Conservation (phyloP, 2,113 vertebrate genomes). For the Eurystomus gularis region DNA sequence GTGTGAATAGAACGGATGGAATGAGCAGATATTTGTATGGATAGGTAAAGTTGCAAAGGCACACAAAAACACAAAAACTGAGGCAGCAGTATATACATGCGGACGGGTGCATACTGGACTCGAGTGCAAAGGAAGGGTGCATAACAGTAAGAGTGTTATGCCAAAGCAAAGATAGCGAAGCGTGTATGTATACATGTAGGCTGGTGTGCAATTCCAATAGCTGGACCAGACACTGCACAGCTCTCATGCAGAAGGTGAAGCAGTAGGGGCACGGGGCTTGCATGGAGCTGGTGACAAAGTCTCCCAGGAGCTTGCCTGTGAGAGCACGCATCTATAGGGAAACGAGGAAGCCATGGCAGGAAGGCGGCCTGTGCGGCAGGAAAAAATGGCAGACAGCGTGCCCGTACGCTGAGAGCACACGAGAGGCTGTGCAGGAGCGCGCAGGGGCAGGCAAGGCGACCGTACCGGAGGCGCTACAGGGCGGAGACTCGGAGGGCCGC, state of each 20-base stretch:
- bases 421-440: background rate
- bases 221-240: background rate
- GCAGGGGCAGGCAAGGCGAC: background rate
- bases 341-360: background rate
- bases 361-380: background rate
- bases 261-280: background rate
- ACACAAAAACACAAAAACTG: rapidly evolving
- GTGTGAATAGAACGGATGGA: rapidly evolving
- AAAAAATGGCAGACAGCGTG: background rate
- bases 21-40: rapidly evolving
- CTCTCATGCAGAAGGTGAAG: rapidly evolving
- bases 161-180: background rate
- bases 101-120: rapidly evolving
- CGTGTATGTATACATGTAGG: rapidly evolving
- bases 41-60: background rate
- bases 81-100: rapidly evolving
- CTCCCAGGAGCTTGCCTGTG: background rate
- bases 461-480: background rate
- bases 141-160: rapidly evolving
- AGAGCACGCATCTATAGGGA: rapidly evolving
- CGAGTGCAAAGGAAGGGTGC: background rate
- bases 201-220: background rate
- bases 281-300: background rate
- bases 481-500: background rate
- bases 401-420: background rate